These are phyloP conservation scores for Acrobasis repandana DNA, from an alignment of 2,888 invertebrate genomes.

Conservation along the genomic window DNA sequence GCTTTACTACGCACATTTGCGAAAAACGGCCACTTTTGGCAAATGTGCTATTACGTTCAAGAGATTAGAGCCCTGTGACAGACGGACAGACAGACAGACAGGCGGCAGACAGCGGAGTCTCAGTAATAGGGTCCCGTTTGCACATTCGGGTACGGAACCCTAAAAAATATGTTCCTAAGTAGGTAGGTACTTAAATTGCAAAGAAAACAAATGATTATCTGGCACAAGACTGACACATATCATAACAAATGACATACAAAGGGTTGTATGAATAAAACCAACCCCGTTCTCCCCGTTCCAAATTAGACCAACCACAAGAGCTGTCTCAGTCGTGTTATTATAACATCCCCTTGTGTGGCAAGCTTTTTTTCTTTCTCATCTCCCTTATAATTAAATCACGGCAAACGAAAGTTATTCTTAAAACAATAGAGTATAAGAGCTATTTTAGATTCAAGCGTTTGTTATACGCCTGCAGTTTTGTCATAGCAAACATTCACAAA, in stretches of 20 bases:
- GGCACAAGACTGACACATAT: too few species aligned
- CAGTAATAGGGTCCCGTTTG: too few species aligned
- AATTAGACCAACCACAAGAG: conserved; percentile 5
- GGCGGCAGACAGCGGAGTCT: too few species aligned
- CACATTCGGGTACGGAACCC: too few species aligned
- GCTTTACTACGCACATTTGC: too few species aligned
- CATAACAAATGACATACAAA: neutral
- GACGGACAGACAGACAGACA: too few species aligned
- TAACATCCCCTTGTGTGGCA: conserved; percentile 2
- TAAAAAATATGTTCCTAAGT: neutral
- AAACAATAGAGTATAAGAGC: too few species aligned
- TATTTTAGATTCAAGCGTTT: neutral
- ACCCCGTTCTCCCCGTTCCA: neutral
- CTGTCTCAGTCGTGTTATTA: neutral
- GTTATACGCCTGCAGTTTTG: conserved; percentile 25
- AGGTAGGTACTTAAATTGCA: neutral
- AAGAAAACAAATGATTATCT: too few species aligned
- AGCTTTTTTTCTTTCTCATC: neutral
- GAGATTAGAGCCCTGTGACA: too few species aligned
- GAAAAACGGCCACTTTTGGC: too few species aligned
- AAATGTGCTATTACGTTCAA: too few species aligned
- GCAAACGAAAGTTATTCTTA: neutral
- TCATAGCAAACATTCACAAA: conserved; percentile 23
- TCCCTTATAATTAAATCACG: neutral
- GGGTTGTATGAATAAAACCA: neutral